Evolutionary conservation across 2,888 invertebrate genomes (phyloP).

Genomic region (Noctuana brunneofusca): DNA sequence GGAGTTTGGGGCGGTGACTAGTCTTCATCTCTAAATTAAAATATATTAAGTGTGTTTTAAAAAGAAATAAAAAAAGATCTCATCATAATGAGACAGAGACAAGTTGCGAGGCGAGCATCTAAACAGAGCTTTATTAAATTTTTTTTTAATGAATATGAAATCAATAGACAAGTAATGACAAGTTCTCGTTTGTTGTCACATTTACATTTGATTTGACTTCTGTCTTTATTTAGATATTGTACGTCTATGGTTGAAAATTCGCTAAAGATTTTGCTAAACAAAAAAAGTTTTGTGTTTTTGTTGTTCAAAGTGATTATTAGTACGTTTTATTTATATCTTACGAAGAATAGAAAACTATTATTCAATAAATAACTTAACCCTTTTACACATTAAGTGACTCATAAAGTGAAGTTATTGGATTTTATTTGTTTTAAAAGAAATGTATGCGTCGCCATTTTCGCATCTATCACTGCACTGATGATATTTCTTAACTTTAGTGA

Average conservation of each 20-base stretch:
- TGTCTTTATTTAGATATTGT: too few relatives aligned
- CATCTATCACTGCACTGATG: slow-evolving; percentile 44
- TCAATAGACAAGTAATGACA: not conserved
- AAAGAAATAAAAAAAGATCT: too few relatives aligned
- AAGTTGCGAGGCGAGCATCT: too few relatives aligned
- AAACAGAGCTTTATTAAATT: too few relatives aligned
- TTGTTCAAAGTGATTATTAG: slow-evolving; percentile 34
- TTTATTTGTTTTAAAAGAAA: slow-evolving; percentile 39
- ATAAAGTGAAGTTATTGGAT: slow-evolving; percentile 22
- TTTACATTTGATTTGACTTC: slow-evolving; percentile 15
- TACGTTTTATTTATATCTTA: slow-evolving; percentile 24
- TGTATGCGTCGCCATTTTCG: slow-evolving; percentile 58
- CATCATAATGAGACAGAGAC: too few relatives aligned
- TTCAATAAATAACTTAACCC: not conserved
- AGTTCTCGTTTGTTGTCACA: slow-evolving; percentile 12
- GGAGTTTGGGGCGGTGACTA: too few relatives aligned
- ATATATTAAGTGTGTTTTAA: too few relatives aligned
- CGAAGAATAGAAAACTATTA: not conserved
- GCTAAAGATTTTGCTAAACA: slow-evolving; percentile 32
- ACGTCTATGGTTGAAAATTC: slow-evolving; percentile 37
- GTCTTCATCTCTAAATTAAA: too few relatives aligned
- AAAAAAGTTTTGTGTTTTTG: slow-evolving; percentile 38
- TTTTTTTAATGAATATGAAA: not conserved
- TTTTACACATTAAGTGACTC: slow-evolving; percentile 9
- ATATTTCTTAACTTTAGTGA: slow-evolving; percentile 35